phyloP scores from a whole-genome alignment of 2,888 invertebrate species.

The Caenorhabditis angaria region DNA sequence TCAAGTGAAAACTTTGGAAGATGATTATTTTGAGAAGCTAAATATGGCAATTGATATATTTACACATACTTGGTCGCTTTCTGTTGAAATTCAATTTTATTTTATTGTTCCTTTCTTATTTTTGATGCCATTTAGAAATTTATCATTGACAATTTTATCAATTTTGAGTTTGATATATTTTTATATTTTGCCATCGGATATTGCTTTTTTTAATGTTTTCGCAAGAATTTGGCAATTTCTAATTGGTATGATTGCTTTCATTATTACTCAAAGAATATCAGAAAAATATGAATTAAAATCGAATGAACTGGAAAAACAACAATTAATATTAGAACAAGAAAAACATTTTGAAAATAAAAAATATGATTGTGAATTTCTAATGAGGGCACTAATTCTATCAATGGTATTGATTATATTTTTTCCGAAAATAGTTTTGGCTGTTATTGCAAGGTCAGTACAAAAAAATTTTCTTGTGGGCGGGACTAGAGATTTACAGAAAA shows the following conservation, averaged over 20 bases:
- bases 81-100: constrained; percentile 57
- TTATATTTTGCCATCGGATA: too few relatives aligned
- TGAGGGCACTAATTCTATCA: too few relatives aligned
- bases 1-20: constrained; percentile 33
- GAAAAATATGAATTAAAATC: too few relatives aligned
- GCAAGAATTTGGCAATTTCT: constrained; percentile 48
- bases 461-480: too few relatives aligned
- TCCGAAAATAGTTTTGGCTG: too few relatives aligned
- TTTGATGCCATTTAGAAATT: constrained; percentile 9
- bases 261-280: too few relatives aligned
- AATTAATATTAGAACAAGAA: neutral
- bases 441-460: too few relatives aligned
- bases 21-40: constrained; percentile 50
- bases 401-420: too few relatives aligned
- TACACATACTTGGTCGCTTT: constrained; percentile 57
- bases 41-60: too few relatives aligned
- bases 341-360: constrained; percentile 6
- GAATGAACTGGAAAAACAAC: neutral
- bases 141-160: constrained; percentile 10
- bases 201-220: constrained; percentile 44
- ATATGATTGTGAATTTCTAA: too few relatives aligned
- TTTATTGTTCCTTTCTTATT: constrained; percentile 46
- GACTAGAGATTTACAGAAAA: too few relatives aligned
- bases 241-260: constrained; percentile 28
- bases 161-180: constrained; percentile 20